phyloP scores from a whole-genome alignment of 2,888 invertebrate genomes.

The Drosophila fungiperda region DNA sequence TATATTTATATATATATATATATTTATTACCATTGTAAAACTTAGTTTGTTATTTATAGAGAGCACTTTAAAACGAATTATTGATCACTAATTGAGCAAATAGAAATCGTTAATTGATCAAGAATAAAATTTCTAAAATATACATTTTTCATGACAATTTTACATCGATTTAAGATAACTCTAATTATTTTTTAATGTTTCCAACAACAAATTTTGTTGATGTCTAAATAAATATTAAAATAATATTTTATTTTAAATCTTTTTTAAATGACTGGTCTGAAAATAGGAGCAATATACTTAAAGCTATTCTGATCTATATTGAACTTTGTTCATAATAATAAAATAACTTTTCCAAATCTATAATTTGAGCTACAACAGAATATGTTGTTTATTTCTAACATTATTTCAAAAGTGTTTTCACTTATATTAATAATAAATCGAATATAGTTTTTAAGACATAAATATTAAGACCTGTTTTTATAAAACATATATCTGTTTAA shows the following conservation, averaged over 20 bases:
- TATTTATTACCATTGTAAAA: not conserved
- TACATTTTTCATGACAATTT: not conserved
- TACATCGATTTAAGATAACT: not conserved
- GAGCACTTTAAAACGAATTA: not conserved
- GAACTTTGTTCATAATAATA: not conserved
- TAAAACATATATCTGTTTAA: too few relatives aligned
- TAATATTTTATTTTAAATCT: not conserved
- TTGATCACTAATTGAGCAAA: not conserved
- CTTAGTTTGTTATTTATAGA: not conserved
- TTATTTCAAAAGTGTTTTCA: not conserved
- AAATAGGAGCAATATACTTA: not conserved
- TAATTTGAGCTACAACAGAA: not conserved
- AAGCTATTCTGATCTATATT: not conserved
- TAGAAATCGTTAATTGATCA: not conserved
- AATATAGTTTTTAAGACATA: not conserved
- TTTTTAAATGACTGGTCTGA: not conserved
- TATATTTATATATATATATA: too few relatives aligned
- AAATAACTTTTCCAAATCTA: not conserved
- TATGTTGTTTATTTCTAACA: not conserved
- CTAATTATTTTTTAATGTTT: not conserved
- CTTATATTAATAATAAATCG: not conserved
- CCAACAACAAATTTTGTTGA: not conserved
- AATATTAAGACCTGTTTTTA: too few relatives aligned
- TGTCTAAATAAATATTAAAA: not conserved
- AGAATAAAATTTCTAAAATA: not conserved